Percentiles rank a stretch among this genome's conserved stretches.
Evolutionary conservation across 2,888 invertebrate genomes (phyloP).

Genomic region (Muscina levida): DNA sequence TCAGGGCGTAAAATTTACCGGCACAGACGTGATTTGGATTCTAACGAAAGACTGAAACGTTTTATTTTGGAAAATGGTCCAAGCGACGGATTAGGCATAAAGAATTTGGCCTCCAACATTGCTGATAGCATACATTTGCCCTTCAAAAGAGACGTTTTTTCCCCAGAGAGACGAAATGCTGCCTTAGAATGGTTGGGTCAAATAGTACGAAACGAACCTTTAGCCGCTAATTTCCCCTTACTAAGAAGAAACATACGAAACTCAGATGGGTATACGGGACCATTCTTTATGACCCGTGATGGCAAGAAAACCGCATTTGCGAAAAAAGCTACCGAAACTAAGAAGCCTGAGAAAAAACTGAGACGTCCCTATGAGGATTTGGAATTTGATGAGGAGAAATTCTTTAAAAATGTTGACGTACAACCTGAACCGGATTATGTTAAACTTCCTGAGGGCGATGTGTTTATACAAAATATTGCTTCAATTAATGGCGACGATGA

Average conservation of each 20-base stretch:
- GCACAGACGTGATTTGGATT: slow-evolving; percentile 47
- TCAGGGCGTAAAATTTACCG: slow-evolving; percentile 36
- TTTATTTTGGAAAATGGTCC: slow-evolving; percentile 70
- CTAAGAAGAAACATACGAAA: slow-evolving; percentile 71
- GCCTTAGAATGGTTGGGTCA: slow-evolving; percentile 73
- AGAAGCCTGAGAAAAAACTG: slow-evolving; percentile 72
- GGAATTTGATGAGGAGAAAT: slow-evolving; percentile 75
- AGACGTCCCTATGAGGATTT: slow-evolving; percentile 69
- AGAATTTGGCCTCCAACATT: slow-evolving; percentile 25
- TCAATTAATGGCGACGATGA: slow-evolving; percentile 72
- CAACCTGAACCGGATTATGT: slow-evolving; percentile 71
- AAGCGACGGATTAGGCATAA: slow-evolving; percentile 37
- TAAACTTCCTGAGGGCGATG: slow-evolving; percentile 75
- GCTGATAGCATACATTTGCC: slow-evolving; percentile 25
- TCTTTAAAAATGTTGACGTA: slow-evolving; percentile 72
- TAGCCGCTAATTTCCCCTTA: slow-evolving; percentile 64
- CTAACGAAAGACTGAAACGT: slow-evolving; percentile 57
- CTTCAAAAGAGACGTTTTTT: slow-evolving; percentile 45
- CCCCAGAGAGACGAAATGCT: slow-evolving; percentile 65
- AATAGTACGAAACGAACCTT: slow-evolving; percentile 69
- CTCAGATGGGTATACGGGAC: slow-evolving; percentile 68
- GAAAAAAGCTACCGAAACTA: slow-evolving; percentile 75
- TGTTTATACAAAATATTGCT: slow-evolving; percentile 74
- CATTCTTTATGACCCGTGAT: slow-evolving; percentile 71
- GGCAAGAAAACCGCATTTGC: slow-evolving; percentile 71